Conservation (phyloP, 2,888 invertebrate genomes). For the Campoplex nolae region DNA sequence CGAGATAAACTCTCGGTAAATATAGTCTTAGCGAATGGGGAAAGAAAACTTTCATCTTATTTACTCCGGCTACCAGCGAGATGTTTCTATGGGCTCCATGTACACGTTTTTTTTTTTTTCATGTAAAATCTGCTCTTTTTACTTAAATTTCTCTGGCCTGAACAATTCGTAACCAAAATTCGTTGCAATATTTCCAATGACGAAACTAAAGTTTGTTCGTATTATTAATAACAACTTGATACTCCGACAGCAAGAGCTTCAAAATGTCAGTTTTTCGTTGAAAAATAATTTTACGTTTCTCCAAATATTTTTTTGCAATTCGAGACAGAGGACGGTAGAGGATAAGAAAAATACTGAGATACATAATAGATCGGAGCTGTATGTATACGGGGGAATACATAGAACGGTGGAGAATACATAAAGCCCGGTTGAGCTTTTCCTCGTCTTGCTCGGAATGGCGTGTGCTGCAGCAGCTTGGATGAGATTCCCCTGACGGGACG, state of each 20-base stretch:
- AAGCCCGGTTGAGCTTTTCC: slow-evolving; percentile 42
- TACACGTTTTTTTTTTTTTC: slow-evolving; percentile 22
- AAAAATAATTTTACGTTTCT: no score
- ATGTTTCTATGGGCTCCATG: neutral
- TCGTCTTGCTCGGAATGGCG: slow-evolving; percentile 34
- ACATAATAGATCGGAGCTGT: slow-evolving; percentile 5
- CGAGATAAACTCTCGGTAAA: slow-evolving; percentile 45
- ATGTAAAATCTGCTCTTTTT: neutral
- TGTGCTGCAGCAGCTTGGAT: slow-evolving; percentile 56
- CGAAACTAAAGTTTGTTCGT: neutral
- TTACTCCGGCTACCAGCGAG: slow-evolving; percentile 23
- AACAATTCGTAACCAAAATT: neutral
- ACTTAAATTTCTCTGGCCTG: neutral
- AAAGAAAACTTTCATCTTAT: slow-evolving; percentile 39
- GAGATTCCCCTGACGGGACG: slow-evolving; percentile 61
- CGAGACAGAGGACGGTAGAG: neutral
- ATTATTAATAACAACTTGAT: no score
- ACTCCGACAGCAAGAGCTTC: no score
- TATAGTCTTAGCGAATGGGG: slow-evolving; percentile 29
- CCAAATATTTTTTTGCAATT: neutral
- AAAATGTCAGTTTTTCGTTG: neutral
- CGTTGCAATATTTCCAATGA: neutral
- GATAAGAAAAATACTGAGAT: slow-evolving; percentile 8
- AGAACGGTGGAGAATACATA: slow-evolving; percentile 44
- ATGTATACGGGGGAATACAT: slow-evolving; percentile 10